Evolutionary conservation across 2,888 invertebrate genomes (phyloP), one percentile per base, ranked within the genome.

Genomic region (Junonia oenone): DNA sequence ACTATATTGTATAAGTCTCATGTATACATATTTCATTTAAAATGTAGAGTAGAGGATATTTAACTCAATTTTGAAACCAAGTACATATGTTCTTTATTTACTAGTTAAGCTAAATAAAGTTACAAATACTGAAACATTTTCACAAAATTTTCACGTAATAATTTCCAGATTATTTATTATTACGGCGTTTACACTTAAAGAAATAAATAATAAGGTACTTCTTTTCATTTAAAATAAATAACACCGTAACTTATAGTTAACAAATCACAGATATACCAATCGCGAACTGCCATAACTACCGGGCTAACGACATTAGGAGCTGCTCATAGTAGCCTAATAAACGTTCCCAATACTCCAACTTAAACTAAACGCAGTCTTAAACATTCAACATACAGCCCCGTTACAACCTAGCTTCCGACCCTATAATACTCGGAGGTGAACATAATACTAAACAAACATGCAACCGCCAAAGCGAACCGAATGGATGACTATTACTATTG

Each of bases 221-320:
- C 56, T 51, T 61, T 59, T 69, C 63, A 68, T 68, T 66, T 71
- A 68, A 75, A 78, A 77, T 81, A 81, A 82, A 81, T 76, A 73
- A 80, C 73, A 75, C 72, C 71, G 69, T 68, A 63, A 72, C 82
- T 83, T 84, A 86, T 69, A 75, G 72, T 73, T 78, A 84, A 81
- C 81, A 73, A 88, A 90, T 90, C 89, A 90, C 89, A 90, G 88
- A 86, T 86, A 86, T 86, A 83, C 73, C 80, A 71, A 73, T 80
- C 72, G 64, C 76, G 71, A 84, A 81, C 81, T 80, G 77, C 75
- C 78, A 62, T 58, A 45, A 43, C 56, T 51, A 62, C 51, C 54
- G 57, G 38, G 40, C 48, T 15, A 13, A 46, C 35, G 37, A 31
- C 22, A 40, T 51, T 14, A 29, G 14, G 38, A 54, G 35, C 55